phyloP scores from a whole-genome alignment of 2,888 invertebrate species.

The Eugnorisma glareosa region DNA sequence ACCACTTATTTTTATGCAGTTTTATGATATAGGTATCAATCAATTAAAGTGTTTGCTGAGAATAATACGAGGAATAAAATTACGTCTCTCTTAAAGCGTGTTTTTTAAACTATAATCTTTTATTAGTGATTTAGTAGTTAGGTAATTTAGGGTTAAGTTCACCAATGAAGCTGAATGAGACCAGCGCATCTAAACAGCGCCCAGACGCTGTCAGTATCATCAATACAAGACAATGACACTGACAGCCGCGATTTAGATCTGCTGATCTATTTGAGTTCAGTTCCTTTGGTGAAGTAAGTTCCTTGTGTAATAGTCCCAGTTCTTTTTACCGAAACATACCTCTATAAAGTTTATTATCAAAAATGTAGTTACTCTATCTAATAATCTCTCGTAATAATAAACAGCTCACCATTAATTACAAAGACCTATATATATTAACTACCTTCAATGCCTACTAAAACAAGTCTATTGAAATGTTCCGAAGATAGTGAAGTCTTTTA shows the following conservation, averaged over 20 bases:
- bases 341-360: not conserved
- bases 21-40: not conserved
- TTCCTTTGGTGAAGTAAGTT: not conserved
- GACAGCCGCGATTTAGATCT: not conserved
- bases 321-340: not conserved
- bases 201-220: not conserved
- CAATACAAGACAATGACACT: not conserved
- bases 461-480: constrained; percentile 74
- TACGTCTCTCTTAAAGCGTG: not conserved
- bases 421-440: constrained; percentile 10
- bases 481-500: constrained; percentile 77
- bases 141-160: not conserved
- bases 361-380: not conserved
- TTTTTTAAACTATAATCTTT: too few species aligned
- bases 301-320: not conserved
- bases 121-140: not conserved
- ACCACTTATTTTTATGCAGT: not conserved
- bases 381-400: not conserved
- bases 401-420: constrained; percentile 19
- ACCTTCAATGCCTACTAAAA: constrained; percentile 61
- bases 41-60: not conserved
- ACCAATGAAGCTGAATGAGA: not conserved
- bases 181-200: not conserved
- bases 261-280: not conserved
- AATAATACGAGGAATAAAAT: not conserved